These are phyloP conservation scores for Baryphthengus martii DNA, from an alignment of 2,113 vertebrate genomes.

Conservation along the genomic window DNA sequence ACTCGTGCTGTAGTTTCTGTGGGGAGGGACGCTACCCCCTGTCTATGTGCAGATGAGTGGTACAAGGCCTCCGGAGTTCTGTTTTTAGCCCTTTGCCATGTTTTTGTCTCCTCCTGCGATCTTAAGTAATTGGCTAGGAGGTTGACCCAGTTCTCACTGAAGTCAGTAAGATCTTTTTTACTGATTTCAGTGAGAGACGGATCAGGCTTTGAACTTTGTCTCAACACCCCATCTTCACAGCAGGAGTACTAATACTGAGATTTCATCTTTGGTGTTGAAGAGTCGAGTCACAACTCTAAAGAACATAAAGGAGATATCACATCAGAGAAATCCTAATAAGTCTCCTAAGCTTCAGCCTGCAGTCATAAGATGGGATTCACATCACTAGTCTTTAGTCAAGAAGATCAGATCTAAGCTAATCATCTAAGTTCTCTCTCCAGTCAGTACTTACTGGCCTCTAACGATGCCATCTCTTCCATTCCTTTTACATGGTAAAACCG, in stretches of 20 bases:
- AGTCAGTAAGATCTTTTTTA: background rate
- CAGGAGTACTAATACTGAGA: background rate
- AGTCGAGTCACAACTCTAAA: background rate
- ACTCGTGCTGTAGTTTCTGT: background rate
- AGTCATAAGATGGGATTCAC: background rate
- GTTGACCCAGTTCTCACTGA: background rate
- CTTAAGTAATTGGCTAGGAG: background rate
- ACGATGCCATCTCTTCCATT: background rate
- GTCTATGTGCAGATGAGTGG: background rate
- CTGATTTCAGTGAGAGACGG: background rate
- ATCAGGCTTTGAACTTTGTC: conserved; percentile 15
- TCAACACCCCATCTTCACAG: background rate
- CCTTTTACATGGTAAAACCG: background rate
- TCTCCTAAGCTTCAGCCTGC: background rate
- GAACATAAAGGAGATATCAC: background rate
- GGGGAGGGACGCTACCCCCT: background rate
- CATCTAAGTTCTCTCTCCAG: background rate
- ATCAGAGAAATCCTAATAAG: conserved; percentile 24
- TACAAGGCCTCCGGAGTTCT: background rate
- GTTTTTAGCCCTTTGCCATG: background rate
- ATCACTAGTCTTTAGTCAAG: background rate
- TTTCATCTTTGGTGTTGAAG: background rate
- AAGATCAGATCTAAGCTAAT: background rate
- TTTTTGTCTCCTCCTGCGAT: background rate
- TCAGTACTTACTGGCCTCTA: background rate